Percentiles rank a stretch among this genome's conserved stretches.
Evolutionary conservation across 92 coral and sea anemone species (phyloP).

Genomic region (Actinostola sp.): DNA sequence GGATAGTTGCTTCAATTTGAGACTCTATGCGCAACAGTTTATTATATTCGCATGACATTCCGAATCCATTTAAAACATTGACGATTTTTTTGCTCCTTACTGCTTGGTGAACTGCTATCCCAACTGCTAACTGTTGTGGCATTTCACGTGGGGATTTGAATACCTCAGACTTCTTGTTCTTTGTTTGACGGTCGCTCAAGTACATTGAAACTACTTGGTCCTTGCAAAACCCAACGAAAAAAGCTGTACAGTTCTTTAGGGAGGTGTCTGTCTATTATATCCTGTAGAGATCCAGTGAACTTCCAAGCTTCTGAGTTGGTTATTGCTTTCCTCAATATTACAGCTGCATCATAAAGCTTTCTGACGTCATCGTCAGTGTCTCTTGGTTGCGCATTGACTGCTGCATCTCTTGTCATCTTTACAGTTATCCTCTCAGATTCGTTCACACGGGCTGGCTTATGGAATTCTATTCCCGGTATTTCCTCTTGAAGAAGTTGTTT

Average conservation of each 20-base stretch:
- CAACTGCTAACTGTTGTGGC: conserved; percentile 61
- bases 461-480: conserved; percentile 69
- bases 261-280: conserved; percentile 10
- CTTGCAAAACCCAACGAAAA: conserved; percentile 45
- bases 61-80: conserved; percentile 40
- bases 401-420: conserved; percentile 60
- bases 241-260: conserved; percentile 37
- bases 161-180: conserved; percentile 39
- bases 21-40: conserved; percentile 51
- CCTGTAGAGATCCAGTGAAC: conserved; percentile 35
- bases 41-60: conserved; percentile 47
- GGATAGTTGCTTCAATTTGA: conserved; percentile 62
- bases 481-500: conserved; percentile 65
- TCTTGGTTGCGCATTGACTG: conserved; percentile 17
- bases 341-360: conserved; percentile 42
- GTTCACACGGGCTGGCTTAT: conserved; percentile 65
- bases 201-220: conserved; percentile 44
- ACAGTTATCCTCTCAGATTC: conserved; percentile 67
- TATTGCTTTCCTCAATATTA: conserved; percentile 42
- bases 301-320: conserved; percentile 26
- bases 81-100: conserved; percentile 36
- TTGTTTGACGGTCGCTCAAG: conserved; percentile 41
- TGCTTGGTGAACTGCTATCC: conserved; percentile 44
- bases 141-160: conserved; percentile 27
- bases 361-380: conserved; percentile 31